Conservation (phyloP, 2,797 vertebrate genomes). For the Sebastes kiyomatsui region DNA sequence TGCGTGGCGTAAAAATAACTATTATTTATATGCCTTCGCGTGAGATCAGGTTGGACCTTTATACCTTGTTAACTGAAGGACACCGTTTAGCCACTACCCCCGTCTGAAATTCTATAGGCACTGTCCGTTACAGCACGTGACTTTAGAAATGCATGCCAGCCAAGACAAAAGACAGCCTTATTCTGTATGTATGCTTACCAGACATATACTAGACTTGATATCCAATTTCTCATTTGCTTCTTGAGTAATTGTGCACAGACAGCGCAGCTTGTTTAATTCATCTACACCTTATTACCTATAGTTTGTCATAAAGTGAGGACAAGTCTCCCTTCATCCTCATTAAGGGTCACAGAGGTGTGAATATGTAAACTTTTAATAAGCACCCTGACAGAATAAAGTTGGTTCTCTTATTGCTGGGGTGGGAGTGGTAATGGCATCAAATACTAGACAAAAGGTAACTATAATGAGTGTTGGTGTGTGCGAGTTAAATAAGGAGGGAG, state of each 20-base stretch:
- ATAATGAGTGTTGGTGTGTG: conserved; percentile 65
- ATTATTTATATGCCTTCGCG: no score
- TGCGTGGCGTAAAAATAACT: no score
- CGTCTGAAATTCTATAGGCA: not conserved
- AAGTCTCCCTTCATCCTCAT: conserved; percentile 78
- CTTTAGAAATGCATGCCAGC: not conserved
- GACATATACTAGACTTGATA: not conserved
- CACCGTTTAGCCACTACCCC: not conserved
- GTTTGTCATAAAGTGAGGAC: conserved; percentile 73
- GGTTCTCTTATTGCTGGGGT: conserved; percentile 71
- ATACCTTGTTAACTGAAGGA: conserved; percentile 3
- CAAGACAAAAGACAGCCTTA: not conserved
- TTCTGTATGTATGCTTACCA: not conserved
- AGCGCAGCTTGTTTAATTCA: conserved; percentile 16
- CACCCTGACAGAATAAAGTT: conserved; percentile 75
- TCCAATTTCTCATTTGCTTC: not conserved
- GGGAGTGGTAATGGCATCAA: conserved; percentile 72
- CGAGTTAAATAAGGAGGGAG: not conserved
- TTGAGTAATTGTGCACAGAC: conserved; percentile 2
- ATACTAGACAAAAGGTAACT: conserved; percentile 61
- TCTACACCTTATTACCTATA: conserved; percentile 67
- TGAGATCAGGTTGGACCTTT: no score
- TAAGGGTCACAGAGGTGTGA: conserved; percentile 79
- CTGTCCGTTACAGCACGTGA: not conserved
- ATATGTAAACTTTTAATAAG: conserved; percentile 84